Base-by-base conservation (phyloP, 2,113 vertebrate species). In the Himantopus leucocephalus region DNA sequence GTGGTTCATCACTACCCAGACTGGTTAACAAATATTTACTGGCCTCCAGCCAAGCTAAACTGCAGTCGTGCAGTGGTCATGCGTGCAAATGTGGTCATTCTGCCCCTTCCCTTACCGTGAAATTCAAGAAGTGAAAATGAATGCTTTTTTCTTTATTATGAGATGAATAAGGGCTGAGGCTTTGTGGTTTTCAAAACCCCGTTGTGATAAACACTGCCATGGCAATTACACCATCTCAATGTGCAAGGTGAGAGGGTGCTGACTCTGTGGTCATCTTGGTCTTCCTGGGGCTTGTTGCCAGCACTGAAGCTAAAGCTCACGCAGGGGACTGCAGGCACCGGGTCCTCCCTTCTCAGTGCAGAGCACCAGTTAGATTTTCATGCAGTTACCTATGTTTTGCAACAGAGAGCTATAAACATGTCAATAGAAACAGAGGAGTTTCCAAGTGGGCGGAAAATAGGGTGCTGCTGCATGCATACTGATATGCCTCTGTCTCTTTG, bases 21-120 rank as follows among this genome's bases (percentile, higher is more conserved):
- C 67, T 37, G 37, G 73, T 77, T 84, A 84, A 86, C 45, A 95
- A 95, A 45, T 91, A 77, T 59, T 94, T 89, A 32, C 68, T 55
- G 50, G 35, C 84, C 50, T 87, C 68, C 32, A 67, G 37, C 60
- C 63, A 58, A 73, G 39, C 71, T 71, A 6, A 94, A 80, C 59
- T 81, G 45, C 68, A 56, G 1, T 80, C 20, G 23, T 13, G 11
- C 48, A 24, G 21, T 50, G 48, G 48, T 50, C 48, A 23, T 50
- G 22, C 48, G 23, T 50, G 48, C 19, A 73, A 1, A 29, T 30
- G 63, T 59, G 72, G n/a, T 67, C 63, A 80, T 80, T 88, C 55
- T 86, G 13, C 20, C 72, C 37, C 21, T 76, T 92, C 26, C 17
- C 37, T 77, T 37, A 71, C 81, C 66, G 47, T 48, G 48, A 50